A percentile compares a stretch with the other conserved stretches of the same genome.
Conservation (phyloP, 2,888 invertebrate genomes). For the Caenorhabditis angaria region DNA sequence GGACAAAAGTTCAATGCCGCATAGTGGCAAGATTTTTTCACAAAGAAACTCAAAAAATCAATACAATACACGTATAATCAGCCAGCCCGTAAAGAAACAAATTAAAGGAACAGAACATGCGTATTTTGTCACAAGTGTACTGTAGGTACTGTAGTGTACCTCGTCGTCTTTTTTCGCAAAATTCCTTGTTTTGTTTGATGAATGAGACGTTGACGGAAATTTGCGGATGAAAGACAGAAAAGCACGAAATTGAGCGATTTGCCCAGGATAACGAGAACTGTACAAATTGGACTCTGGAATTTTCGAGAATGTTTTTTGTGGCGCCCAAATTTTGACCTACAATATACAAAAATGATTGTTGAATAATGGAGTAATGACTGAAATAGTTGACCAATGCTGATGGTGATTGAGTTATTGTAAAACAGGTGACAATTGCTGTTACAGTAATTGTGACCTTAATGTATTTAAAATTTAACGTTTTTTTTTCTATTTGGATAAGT, state of each 20-base stretch:
- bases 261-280: slow-evolving; percentile 64
- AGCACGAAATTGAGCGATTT: slow-evolving; percentile 69
- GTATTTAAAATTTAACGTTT: no score
- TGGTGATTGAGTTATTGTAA: slow-evolving; percentile 66
- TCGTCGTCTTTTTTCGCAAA: slow-evolving; percentile 50
- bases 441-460: slow-evolving; percentile 66
- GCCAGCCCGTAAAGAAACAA: neutral
- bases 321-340: no score
- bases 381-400: slow-evolving; percentile 55
- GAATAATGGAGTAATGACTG: slow-evolving; percentile 38
- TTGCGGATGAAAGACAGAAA: slow-evolving; percentile 65
- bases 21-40: neutral
- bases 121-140: slow-evolving; percentile 8
- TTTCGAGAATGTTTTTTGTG: no score
- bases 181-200: slow-evolving; percentile 60
- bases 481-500: no score
- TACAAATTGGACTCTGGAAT: slow-evolving; percentile 47
- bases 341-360: no score
- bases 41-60: neutral
- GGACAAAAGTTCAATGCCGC: neutral
- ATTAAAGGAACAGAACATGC: neutral
- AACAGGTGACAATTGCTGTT: slow-evolving; percentile 66
- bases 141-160: slow-evolving; percentile 51
- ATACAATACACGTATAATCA: neutral
- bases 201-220: slow-evolving; percentile 63